Evolutionary conservation across 2,888 invertebrate species (phyloP).

Genomic region (Callyntrura sp.): DNA sequence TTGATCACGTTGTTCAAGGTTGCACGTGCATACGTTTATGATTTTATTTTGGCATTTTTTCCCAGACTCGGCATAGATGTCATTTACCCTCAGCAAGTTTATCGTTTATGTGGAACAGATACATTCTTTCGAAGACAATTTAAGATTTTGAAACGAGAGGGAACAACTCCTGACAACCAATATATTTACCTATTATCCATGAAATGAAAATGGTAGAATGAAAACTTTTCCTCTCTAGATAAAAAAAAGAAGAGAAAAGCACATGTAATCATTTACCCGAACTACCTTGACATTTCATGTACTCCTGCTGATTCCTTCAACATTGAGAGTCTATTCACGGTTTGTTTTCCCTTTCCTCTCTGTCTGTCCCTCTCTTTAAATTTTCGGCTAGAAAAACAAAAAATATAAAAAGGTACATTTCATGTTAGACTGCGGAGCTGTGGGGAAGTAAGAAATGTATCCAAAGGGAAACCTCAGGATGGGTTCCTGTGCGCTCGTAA

Average conservation of each 20-base stretch:
- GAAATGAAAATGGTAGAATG: background rate
- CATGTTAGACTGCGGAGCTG: background rate
- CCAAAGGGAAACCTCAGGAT: background rate
- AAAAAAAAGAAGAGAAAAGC: background rate
- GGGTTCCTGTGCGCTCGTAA: background rate
- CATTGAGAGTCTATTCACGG: background rate
- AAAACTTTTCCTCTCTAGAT: background rate
- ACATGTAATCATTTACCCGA: background rate
- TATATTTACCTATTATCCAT: background rate
- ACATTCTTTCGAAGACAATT: background rate
- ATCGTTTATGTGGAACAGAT: background rate
- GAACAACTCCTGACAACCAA: background rate
- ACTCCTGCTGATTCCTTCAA: background rate
- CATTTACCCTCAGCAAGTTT: background rate
- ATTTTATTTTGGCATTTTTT: too few relatives aligned
- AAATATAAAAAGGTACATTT: background rate
- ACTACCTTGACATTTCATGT: slow-evolving; percentile 22
- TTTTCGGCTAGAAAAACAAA: too few relatives aligned
- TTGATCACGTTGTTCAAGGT: too few relatives aligned
- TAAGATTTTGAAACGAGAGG: background rate
- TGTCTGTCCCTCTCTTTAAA: too few relatives aligned
- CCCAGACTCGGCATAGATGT: background rate
- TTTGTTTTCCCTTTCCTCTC: background rate
- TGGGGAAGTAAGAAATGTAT: background rate
- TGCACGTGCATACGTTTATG: background rate